Conservation (phyloP, 2,888 invertebrate species). For the Colletes collaris region DNA sequence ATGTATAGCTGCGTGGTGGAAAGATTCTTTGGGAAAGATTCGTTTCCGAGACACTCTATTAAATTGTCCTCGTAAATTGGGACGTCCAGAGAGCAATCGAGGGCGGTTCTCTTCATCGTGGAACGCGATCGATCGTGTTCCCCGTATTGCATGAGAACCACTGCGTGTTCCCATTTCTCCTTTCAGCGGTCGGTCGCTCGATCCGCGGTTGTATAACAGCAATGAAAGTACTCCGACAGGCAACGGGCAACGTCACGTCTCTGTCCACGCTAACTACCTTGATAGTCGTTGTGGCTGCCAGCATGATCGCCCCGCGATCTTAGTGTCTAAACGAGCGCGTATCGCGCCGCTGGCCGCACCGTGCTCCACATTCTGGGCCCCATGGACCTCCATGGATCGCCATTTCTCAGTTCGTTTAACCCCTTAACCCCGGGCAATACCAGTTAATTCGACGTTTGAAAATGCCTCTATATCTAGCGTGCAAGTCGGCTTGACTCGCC, state of each 20-base stretch:
- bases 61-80: constrained; percentile 2
- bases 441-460: too few species aligned
- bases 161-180: constrained; percentile 79
- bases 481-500: too few species aligned
- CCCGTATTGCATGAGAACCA: constrained; percentile 68
- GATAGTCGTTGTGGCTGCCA: constrained; percentile 38
- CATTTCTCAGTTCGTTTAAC: too few species aligned
- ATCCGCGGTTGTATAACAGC: constrained; percentile 79
- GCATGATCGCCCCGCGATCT: constrained; percentile 32
- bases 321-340: constrained; percentile 44
- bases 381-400: too few species aligned
- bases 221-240: constrained; percentile 78
- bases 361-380: not conserved
- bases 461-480: too few species aligned
- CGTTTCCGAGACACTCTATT: not conserved
- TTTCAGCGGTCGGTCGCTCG: constrained; percentile 74
- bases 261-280: constrained; percentile 51
- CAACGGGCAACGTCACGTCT: constrained; percentile 67
- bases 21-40: not conserved
- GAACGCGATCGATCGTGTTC: constrained; percentile 39
- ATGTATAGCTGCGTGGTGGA: too few species aligned
- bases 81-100: constrained; percentile 21
- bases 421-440: too few species aligned
- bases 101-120: constrained; percentile 14
- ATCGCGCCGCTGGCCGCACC: constrained; percentile 24